Evolutionary conservation across 1,140 invertebrate genomes (phyloP).

Genomic region (Mesaphorura yosii): DNA sequence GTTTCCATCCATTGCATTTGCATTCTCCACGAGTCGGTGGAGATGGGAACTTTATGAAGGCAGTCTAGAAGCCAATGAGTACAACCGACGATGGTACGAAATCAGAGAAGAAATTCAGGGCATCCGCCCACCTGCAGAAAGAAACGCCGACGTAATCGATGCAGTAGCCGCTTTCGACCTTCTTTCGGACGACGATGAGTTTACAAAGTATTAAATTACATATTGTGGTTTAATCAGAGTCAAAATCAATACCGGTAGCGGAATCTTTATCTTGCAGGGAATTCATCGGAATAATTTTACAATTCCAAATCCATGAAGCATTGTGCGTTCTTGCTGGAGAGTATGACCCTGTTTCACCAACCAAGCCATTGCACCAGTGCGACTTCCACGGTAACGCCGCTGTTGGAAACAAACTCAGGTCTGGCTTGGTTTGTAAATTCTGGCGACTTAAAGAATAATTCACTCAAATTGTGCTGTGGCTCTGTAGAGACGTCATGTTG

Average conservation of each 20-base stretch:
- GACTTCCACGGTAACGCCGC: constrained; percentile 39
- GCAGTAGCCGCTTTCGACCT: not conserved
- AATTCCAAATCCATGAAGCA: constrained; percentile 39
- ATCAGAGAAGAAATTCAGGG: constrained; percentile 37
- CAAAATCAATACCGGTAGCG: constrained; percentile 41
- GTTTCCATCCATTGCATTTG: constrained; percentile 7
- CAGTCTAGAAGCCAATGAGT: constrained; percentile 32
- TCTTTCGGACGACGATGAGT: no score
- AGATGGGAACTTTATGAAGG: constrained; percentile 38
- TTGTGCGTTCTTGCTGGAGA: constrained; percentile 36
- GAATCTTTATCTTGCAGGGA: constrained; percentile 39
- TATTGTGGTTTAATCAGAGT: constrained; percentile 41
- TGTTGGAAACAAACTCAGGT: constrained; percentile 36
- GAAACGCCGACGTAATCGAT: constrained; percentile 21
- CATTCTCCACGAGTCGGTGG: constrained; percentile 40
- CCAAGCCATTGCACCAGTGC: constrained; percentile 36
- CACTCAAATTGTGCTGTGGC: not conserved
- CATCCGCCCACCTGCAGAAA: constrained; percentile 34
- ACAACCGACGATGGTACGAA: constrained; percentile 40
- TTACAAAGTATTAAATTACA: no score
- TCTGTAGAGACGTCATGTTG: constrained; percentile 35
- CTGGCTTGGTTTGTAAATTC: constrained; percentile 4
- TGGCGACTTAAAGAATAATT: not conserved
- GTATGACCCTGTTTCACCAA: constrained; percentile 31
- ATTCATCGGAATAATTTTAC: constrained; percentile 43